These are phyloP conservation scores for Scolanthus callimorphus DNA, from an alignment of 92 coral and sea anemone species.

Conservation along the genomic window DNA sequence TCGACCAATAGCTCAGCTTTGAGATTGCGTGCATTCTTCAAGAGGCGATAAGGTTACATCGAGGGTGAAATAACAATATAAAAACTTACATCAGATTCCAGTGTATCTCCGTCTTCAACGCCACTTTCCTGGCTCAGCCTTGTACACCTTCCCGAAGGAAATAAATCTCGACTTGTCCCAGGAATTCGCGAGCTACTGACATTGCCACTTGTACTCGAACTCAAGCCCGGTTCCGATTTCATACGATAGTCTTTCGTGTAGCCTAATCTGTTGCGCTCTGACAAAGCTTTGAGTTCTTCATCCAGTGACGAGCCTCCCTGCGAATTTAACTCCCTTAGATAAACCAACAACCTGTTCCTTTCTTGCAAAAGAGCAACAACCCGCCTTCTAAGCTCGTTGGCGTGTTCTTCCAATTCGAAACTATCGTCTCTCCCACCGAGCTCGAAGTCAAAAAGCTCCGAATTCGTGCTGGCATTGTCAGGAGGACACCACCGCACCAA, in stretches of 20 bases:
- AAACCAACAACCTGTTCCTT: conserved; percentile 40
- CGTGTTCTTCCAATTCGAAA: conserved; percentile 21
- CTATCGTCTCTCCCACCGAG: conserved; percentile 39
- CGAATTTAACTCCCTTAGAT: conserved; percentile 27
- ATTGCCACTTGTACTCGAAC: not conserved
- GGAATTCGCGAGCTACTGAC: not conserved
- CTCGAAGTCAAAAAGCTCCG: conserved; percentile 37
- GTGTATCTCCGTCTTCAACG: not conserved
- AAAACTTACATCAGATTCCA: not conserved
- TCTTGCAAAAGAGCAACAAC: conserved; percentile 42
- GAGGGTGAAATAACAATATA: not conserved
- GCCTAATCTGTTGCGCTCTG: not conserved
- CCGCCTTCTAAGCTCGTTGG: conserved; percentile 35
- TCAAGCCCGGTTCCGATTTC: not conserved
- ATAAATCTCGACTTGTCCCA: too few species aligned
- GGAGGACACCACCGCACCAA: conserved; percentile 36
- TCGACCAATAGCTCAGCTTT: not conserved
- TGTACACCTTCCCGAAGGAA: not conserved
- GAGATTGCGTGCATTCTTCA: not conserved
- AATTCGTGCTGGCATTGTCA: conserved; percentile 20
- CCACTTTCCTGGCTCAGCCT: conserved; percentile 2
- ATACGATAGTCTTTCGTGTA: too few species aligned
- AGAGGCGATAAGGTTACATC: not conserved
- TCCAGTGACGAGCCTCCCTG: not conserved
- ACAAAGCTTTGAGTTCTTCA: not conserved